Evolutionary conservation across 1,140 invertebrate species (phyloP).

Genomic region (Dendrolimus punctatus): DNA sequence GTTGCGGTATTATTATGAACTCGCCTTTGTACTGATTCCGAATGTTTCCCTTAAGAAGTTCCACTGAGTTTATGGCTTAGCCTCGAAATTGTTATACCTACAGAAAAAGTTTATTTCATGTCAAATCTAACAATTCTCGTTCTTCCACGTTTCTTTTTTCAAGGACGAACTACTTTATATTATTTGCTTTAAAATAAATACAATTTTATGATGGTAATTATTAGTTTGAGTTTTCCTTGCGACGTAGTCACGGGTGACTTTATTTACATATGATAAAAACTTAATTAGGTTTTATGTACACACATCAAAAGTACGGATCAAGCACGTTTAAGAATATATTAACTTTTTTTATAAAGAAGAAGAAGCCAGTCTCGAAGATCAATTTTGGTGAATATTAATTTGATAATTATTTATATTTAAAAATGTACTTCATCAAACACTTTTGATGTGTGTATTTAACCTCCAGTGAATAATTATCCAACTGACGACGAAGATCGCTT

Average conservation of each 20-base stretch:
- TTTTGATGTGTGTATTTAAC: too few relatives aligned
- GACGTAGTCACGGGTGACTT: background rate
- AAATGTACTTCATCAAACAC: too few relatives aligned
- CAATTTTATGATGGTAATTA: too few relatives aligned
- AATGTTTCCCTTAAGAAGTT: slow-evolving; percentile 50
- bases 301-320: too few relatives aligned
- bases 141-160: slow-evolving; percentile 24
- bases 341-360: too few relatives aligned
- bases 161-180: background rate
- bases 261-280: background rate
- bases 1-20: slow-evolving; percentile 54
- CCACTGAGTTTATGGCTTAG: slow-evolving; percentile 37
- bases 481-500: too few relatives aligned
- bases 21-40: slow-evolving; percentile 52
- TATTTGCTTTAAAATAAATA: background rate
- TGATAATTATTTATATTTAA: too few relatives aligned
- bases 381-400: too few relatives aligned
- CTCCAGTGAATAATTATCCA: too few relatives aligned
- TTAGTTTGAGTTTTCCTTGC: too few relatives aligned
- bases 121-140: slow-evolving; percentile 44
- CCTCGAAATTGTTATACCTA: slow-evolving; percentile 31
- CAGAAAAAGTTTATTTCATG: slow-evolving; percentile 50
- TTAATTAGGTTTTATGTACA: background rate
- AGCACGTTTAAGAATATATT: too few relatives aligned
- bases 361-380: too few relatives aligned